Conservation (phyloP, 2,797 vertebrate genomes). For the Saxicola maurus region DNA sequence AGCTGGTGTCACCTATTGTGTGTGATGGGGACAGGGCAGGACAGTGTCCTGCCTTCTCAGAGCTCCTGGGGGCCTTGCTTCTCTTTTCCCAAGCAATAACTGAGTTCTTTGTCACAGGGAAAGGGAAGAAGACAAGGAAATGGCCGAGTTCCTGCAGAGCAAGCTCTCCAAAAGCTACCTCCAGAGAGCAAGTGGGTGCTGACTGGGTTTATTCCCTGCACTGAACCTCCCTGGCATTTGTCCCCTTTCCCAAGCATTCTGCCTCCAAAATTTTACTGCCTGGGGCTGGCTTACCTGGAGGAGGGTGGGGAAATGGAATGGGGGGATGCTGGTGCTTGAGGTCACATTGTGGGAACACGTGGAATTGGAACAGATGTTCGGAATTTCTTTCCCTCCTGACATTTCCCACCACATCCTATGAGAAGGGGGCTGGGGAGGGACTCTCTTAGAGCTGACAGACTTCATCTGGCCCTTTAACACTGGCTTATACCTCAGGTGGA, state of each 20-base stretch:
- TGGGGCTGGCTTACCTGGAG: neutral
- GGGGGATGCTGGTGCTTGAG: neutral
- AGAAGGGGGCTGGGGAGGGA: neutral
- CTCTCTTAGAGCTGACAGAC: neutral
- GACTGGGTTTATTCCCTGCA: neutral
- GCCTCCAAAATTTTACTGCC: neutral
- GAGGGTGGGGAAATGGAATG: neutral
- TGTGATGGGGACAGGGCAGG: neutral
- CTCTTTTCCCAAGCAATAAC: neutral
- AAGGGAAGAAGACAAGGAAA: conserved; percentile 87
- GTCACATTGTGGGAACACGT: neutral
- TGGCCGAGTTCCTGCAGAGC: conserved; percentile 83
- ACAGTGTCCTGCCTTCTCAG: neutral
- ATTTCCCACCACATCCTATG: neutral
- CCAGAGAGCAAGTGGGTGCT: conserved; percentile 71
- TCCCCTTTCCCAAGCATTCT: neutral
- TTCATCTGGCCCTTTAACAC: neutral
- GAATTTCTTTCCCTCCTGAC: neutral
- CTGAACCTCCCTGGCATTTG: neutral
- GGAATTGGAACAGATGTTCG: fast-evolving
- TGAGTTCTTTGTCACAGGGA: conserved; percentile 73
- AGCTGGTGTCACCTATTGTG: neutral
- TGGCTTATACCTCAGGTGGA: neutral
- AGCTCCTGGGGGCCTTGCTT: neutral
- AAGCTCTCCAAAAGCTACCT: conserved; percentile 75